Percentiles rank a stretch among this genome's conserved stretches.
Conservation (phyloP, 2,888 invertebrate species). For the Leptodirus hochenwartii region DNA sequence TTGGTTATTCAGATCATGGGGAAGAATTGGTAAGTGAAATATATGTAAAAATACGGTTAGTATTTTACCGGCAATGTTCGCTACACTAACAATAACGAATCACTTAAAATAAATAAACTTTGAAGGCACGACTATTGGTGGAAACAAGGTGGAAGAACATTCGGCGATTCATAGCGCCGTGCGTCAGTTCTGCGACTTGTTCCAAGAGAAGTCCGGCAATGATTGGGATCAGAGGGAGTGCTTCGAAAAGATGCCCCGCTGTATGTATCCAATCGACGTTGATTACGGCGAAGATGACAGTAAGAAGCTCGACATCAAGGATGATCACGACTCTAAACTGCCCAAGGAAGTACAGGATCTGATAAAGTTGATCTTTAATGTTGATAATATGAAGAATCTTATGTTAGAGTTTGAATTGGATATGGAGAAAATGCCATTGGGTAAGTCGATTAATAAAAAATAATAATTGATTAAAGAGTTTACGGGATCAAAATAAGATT, state of each 20-base stretch:
- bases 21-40: slow-evolving; percentile 48
- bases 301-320: slow-evolving; percentile 28
- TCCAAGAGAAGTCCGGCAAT: slow-evolving; percentile 69
- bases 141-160: slow-evolving; percentile 39
- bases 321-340: slow-evolving; percentile 40
- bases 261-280: slow-evolving; percentile 74
- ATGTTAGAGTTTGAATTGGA: slow-evolving; percentile 93
- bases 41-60: too few species aligned
- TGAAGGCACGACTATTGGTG: slow-evolving; percentile 71
- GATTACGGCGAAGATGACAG: slow-evolving; percentile 44
- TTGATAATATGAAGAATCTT: slow-evolving; percentile 78
- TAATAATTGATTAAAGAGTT: too few species aligned
- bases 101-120: too few species aligned
- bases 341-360: slow-evolving; percentile 62
- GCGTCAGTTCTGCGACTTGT: slow-evolving; percentile 34
- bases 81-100: too few species aligned
- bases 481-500: too few species aligned
- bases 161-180: slow-evolving; percentile 36
- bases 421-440: slow-evolving; percentile 94
- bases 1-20: slow-evolving; percentile 52
- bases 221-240: slow-evolving; percentile 44
- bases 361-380: slow-evolving; percentile 75
- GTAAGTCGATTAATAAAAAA: slow-evolving; percentile 10
- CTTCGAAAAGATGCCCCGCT: slow-evolving; percentile 51
- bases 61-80: too few species aligned